phyloP scores from a whole-genome alignment of 2,888 invertebrate genomes.

The Eilema griseolum region DNA sequence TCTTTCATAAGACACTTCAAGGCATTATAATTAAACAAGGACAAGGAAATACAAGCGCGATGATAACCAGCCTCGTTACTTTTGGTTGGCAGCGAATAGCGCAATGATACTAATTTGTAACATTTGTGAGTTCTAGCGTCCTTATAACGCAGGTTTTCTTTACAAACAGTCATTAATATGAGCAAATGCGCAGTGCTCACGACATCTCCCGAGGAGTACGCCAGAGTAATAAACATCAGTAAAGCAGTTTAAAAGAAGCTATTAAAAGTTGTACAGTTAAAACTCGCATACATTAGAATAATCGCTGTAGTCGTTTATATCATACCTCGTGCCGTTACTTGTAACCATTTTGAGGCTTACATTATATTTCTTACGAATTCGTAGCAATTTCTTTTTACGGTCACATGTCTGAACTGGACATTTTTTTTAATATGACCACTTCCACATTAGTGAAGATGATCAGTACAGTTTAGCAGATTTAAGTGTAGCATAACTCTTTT shows the following conservation, averaged over 20 bases:
- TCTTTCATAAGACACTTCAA: too few species aligned
- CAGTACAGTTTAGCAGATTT: neutral
- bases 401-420: neutral
- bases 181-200: constrained; percentile 18
- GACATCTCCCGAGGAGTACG: constrained; percentile 8
- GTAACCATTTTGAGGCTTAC: neutral
- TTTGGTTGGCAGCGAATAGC: neutral
- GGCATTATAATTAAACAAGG: neutral
- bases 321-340: neutral
- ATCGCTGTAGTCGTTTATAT: constrained; percentile 11
- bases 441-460: neutral
- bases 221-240: constrained; percentile 14
- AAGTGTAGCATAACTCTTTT: too few species aligned
- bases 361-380: neutral
- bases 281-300: constrained; percentile 15
- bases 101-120: neutral
- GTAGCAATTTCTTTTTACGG: neutral
- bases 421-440: neutral
- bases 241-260: constrained; percentile 24
- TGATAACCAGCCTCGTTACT: neutral
- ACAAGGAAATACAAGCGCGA: neutral
- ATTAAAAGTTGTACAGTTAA: constrained; percentile 29
- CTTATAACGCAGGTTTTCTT: constrained; percentile 30
- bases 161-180: constrained; percentile 38
- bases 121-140: neutral